Conservation (phyloP, 2,888 invertebrate species). For the Phortica okadai region DNA sequence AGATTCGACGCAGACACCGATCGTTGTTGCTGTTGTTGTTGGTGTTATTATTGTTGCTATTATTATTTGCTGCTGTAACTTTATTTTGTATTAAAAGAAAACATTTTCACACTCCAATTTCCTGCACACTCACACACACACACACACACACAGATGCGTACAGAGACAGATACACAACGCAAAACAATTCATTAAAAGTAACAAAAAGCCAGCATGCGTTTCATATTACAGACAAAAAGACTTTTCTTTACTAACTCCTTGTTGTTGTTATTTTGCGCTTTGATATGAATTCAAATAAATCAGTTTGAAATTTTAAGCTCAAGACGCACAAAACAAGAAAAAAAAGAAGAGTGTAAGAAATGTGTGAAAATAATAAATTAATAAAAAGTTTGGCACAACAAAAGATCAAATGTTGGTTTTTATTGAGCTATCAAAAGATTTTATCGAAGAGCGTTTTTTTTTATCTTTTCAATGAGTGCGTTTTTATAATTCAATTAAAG, state of each 20-base stretch:
- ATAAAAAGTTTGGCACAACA: no score
- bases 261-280: no score
- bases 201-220: not conserved
- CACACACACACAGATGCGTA: no score
- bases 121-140: slow-evolving; percentile 12
- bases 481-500: not conserved
- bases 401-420: no score
- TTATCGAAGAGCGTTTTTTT: no score
- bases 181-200: no score
- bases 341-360: not conserved
- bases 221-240: not conserved
- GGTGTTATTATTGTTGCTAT: not conserved
- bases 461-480: no score
- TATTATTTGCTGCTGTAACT: slow-evolving; percentile 48
- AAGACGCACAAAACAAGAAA: not conserved
- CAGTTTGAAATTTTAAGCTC: not conserved
- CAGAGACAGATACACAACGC: no score
- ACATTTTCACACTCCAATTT: slow-evolving; percentile 71
- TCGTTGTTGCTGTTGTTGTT: slow-evolving; percentile 38
- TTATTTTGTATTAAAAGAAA: slow-evolving; percentile 51
- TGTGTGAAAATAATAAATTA: no score
- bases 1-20: not conserved
- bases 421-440: no score
- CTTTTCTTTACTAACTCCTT: not conserved
- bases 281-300: no score